These are phyloP conservation scores for Heptranchias perlo DNA, from an alignment of 2,113 vertebrate species.

Conservation along the genomic window DNA sequence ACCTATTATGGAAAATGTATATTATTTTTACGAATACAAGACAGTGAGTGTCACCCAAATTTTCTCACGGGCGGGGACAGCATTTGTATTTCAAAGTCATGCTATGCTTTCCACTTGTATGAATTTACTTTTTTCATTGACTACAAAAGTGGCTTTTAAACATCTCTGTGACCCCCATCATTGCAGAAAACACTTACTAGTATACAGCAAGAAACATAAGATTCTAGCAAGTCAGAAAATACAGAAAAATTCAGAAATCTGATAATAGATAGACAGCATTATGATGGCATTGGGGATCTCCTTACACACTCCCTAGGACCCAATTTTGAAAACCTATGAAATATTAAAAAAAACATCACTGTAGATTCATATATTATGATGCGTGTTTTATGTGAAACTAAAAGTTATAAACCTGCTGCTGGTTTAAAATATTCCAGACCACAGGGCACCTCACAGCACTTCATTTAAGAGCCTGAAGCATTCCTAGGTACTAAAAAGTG, in stretches of 20 bases:
- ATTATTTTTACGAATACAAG: neutral
- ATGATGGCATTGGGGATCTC: neutral
- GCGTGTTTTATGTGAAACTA: neutral
- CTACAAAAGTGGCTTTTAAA: neutral
- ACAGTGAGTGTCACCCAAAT: neutral
- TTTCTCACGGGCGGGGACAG: neutral
- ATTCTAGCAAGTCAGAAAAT: neutral
- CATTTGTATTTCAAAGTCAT: neutral
- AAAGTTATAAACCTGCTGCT: neutral
- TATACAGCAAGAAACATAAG: neutral
- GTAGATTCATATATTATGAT: neutral
- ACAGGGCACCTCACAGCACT: neutral
- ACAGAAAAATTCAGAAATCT: neutral
- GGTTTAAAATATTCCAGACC: conserved; percentile 27
- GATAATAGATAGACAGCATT: neutral
- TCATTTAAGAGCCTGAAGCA: neutral
- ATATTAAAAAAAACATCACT: neutral
- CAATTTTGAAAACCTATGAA: neutral
- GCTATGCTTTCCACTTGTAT: neutral
- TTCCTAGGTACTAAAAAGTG: neutral
- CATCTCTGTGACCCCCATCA: neutral
- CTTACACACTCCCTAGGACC: neutral
- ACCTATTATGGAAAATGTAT: too few relatives aligned
- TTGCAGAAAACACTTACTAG: neutral
- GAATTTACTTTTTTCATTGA: neutral